Base-by-base conservation (phyloP, 2,113 vertebrate species). In the Psephotus haematonotus region DNA sequence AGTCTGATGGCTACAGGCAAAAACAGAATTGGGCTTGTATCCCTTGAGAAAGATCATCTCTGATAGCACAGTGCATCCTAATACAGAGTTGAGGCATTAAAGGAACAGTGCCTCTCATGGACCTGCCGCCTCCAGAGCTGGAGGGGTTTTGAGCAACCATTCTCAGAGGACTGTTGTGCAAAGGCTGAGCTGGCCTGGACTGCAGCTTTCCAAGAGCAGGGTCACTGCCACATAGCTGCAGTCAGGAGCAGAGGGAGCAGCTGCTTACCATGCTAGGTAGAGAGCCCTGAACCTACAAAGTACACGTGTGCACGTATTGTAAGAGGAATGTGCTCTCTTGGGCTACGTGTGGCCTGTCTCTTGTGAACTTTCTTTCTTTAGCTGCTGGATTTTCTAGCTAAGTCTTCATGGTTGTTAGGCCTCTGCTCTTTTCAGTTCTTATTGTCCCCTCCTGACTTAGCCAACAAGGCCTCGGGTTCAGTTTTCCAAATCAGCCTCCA, bases 401-500 rank as follows among this genome's bases (percentile, higher is more conserved):
- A 78, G 41, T 69, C 88, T 92, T 78, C 29, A 52, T 84, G 88
- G 47, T 69, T 86, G 62, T 64, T 91, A 78, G 80, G 49, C 19
- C 57, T 84, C 52, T 76, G 27, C 28, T 76, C 44, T 62, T 82
- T 71, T 76, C 41, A 65, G 41, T 69, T 88, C 44, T 65, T 64
- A 31, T 28, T 93, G 88, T 88, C 9, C 28, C 7, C 4, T 8
- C 2, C 33, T 2, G 1, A 50, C 52, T 27, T 0, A 76, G 63
- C 55, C 83, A 79, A 86, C 62, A 69, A 79, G 80, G 86, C 83
- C 77, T 92, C 5, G 0, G 88, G 88, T 96, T 95, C 82, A 89
- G 83, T 75, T 78, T 92, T 67, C 88, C 86, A 57, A 79, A 93
- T 94, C 83, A 92, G 44, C 62, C 65, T 93, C 92, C 86, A 55